Percentiles rank a stretch among this genome's conserved stretches.
Conservation (phyloP, 2,797 vertebrate species). For the Octomys mimax region DNA sequence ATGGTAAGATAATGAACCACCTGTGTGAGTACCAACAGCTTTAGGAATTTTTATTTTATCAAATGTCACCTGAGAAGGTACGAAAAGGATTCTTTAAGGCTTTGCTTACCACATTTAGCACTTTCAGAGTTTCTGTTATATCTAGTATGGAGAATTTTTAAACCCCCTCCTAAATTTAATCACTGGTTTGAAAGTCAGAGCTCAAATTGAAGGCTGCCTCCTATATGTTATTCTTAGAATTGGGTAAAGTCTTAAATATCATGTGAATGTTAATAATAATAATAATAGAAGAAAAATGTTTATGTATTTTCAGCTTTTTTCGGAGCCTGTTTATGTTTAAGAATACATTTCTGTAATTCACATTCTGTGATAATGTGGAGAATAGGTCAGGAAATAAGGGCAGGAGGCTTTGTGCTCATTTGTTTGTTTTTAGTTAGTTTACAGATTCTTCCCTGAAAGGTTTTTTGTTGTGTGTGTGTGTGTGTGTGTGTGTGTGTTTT, state of each 20-base stretch:
- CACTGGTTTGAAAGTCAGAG: not conserved
- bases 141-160: conserved; percentile 1
- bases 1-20: not conserved
- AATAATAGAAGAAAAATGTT: not conserved
- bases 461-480: not conserved
- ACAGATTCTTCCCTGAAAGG: not conserved
- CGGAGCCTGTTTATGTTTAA: not conserved
- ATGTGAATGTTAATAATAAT: not conserved
- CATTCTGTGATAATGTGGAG: not conserved
- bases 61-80: not conserved
- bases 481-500: not conserved
- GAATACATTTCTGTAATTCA: not conserved
- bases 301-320: not conserved
- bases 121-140: not conserved
- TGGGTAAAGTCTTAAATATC: not conserved
- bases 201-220: not conserved
- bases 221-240: not conserved
- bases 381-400: not conserved
- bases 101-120: not conserved
- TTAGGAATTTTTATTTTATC: not conserved
- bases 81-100: not conserved
- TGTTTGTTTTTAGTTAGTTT: not conserved
- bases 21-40: not conserved
- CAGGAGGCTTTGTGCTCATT: not conserved
- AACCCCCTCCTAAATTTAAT: not conserved